Conservation (phyloP, 2,888 invertebrate species). For the Hirudinaria manillensis region DNA sequence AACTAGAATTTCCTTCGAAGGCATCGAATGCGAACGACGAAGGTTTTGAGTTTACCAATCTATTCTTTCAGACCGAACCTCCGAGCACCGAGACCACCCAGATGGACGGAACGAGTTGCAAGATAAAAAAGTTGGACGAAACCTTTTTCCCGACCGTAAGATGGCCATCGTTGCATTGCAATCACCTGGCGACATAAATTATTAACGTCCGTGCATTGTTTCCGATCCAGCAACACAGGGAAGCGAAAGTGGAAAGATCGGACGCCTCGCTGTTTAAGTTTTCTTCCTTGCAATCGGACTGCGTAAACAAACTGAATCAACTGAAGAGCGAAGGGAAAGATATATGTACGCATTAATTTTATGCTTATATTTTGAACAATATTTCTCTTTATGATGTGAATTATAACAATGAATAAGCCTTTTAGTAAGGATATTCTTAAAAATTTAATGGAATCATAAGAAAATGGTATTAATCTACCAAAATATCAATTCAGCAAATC, state of each 20-base stretch:
- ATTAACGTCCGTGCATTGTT: neutral
- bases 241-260: conserved; percentile 21
- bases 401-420: neutral
- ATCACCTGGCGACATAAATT: neutral
- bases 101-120: neutral
- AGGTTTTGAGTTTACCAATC: neutral
- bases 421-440: neutral
- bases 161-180: neutral
- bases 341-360: conserved; percentile 1
- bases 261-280: conserved; percentile 30
- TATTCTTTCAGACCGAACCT: conserved; percentile 1
- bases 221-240: conserved; percentile 13
- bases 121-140: conserved; percentile 26
- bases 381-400: neutral
- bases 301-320: conserved; percentile 22
- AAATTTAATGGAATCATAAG: neutral
- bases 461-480: too few relatives aligned
- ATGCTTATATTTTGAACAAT: neutral
- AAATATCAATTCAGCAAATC: conserved; percentile 1
- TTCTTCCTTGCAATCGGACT: conserved; percentile 27
- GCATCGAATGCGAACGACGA: too few relatives aligned
- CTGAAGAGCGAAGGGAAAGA: conserved; percentile 22
- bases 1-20: neutral
- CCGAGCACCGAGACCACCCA: neutral
- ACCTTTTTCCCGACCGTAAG: conserved; percentile 13